Evolutionary conservation across 2,888 invertebrate species (phyloP).

Genomic region (Aphodius sticticus): DNA sequence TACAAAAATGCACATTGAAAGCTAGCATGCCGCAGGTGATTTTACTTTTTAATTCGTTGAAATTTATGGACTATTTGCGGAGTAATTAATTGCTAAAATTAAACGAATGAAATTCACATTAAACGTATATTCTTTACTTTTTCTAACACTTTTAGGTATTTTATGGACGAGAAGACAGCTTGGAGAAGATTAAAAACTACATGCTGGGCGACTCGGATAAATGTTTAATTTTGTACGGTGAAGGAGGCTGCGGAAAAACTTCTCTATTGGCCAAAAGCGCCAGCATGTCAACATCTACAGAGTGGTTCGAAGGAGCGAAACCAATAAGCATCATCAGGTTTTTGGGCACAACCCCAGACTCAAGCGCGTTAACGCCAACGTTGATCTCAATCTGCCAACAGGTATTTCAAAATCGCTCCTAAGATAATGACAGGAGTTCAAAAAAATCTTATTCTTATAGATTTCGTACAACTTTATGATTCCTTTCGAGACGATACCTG

Average conservation of each 20-base stretch:
- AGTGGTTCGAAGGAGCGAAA: conserved; percentile 77
- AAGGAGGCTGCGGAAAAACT: conserved; percentile 98
- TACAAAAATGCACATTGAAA: too few species aligned
- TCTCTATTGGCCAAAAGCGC: conserved; percentile 93
- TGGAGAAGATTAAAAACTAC: conserved; percentile 81
- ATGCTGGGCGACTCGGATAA: conserved; percentile 87
- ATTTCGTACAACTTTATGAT: conserved; percentile 92
- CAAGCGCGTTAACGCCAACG: conserved; percentile 92
- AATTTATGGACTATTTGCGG: too few species aligned
- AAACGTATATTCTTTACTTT: too few species aligned
- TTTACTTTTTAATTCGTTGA: too few species aligned
- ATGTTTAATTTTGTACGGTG: conserved; percentile 91
- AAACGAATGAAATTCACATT: too few species aligned
- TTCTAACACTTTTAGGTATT: conserved; percentile 76
- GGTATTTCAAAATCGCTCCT: conserved; percentile 61
- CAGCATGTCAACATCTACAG: conserved; percentile 73
- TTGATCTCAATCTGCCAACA: conserved; percentile 96
- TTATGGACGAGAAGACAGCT: conserved; percentile 89
- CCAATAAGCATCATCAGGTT: conserved; percentile 92
- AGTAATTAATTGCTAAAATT: too few species aligned
- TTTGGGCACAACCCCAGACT: conserved; percentile 96
- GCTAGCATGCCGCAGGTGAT: too few species aligned
- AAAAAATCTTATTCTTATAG: conserved; percentile 60
- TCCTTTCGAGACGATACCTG: conserved; percentile 93
- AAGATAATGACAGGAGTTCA: neutral